Evolutionary conservation across 2,888 invertebrate genomes (phyloP), one percentile per base, ranked within the genome.

Genomic region (Apeira syringaria): DNA sequence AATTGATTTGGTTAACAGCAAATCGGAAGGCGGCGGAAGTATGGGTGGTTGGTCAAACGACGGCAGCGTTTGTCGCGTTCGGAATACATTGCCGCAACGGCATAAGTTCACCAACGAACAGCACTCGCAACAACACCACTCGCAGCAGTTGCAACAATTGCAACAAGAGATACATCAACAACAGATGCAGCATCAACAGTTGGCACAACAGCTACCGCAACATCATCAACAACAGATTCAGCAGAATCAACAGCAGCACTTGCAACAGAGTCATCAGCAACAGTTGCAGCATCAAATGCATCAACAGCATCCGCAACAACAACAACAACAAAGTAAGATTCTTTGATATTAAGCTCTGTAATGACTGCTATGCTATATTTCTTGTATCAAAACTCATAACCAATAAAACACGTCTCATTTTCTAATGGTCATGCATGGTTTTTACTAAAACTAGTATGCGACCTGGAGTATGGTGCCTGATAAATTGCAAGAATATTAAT

Each of bases 51-150:
- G 88, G 88, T 88, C 88, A 0, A 82, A 80, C 50, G 88, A 89
- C 7, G 86, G 82, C 44, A 87, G 88, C 61, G 69, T 86, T 51
- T 86, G 86, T 48, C 83, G 88, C 9, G 87, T 88, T 5, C 78
- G 86, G 24, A 89, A 89, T 64, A 64, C 85, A 0, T 50, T 89
- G 48, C 83, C 86, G 36, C 85, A 78, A 36, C 71, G 88, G 2
- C 83, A 82, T 60, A 89, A 89, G 73, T 82, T 84, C 61, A 88
- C 87, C 46, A 89, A 89, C 57, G 86, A 87, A 32, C 84, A 83
- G 30, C 85, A 80, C 40, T 69, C 74, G 40, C 81, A 76, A 1
- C 67, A 69, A 8, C 68, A 66, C 0, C 72, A 67, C 0, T 56
- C 58, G 5, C 73, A 57, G 6, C 68, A 68, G 5, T 55, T 56